These are phyloP conservation scores for Macrobrachium nipponense DNA, from an alignment of 1,140 invertebrate species.

Conservation along the genomic window DNA sequence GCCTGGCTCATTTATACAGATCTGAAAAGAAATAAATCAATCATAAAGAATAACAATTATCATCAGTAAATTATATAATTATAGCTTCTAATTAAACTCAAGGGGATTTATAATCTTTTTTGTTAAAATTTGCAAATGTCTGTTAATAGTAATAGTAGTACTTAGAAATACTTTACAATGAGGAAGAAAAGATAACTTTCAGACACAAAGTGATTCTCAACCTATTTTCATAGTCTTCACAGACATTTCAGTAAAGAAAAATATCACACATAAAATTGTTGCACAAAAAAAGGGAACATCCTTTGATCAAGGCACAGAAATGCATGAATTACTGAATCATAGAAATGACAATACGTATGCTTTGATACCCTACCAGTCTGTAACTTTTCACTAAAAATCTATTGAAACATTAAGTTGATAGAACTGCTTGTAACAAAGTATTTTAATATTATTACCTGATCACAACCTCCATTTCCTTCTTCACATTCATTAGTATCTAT, in stretches of 20 bases:
- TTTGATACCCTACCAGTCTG: too few relatives aligned
- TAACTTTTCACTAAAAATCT: not conserved
- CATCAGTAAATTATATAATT: too few relatives aligned
- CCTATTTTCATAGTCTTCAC: too few relatives aligned
- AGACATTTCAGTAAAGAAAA: too few relatives aligned
- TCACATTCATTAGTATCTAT: slow-evolving; percentile 65
- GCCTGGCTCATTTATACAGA: slow-evolving; percentile 56
- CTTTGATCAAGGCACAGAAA: too few relatives aligned
- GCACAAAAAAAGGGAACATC: too few relatives aligned
- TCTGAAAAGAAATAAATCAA: slow-evolving; percentile 20
- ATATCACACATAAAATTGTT: too few relatives aligned
- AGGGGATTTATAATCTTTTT: not conserved
- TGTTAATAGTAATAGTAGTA: too few relatives aligned
- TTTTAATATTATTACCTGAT: slow-evolving; percentile 46
- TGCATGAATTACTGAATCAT: too few relatives aligned
- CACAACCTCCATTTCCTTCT: slow-evolving; percentile 51
- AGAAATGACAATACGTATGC: too few relatives aligned
- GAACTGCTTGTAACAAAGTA: not conserved
- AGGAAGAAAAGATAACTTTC: not conserved
- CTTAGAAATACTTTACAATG: not conserved
- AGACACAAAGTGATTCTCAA: too few relatives aligned
- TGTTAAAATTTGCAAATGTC: not conserved
- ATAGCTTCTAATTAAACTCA: not conserved
- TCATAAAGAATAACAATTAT: not conserved
- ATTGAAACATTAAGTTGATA: not conserved